phyloP scores from a whole-genome alignment of 2,888 invertebrate species.

The Cantharis rustica region DNA sequence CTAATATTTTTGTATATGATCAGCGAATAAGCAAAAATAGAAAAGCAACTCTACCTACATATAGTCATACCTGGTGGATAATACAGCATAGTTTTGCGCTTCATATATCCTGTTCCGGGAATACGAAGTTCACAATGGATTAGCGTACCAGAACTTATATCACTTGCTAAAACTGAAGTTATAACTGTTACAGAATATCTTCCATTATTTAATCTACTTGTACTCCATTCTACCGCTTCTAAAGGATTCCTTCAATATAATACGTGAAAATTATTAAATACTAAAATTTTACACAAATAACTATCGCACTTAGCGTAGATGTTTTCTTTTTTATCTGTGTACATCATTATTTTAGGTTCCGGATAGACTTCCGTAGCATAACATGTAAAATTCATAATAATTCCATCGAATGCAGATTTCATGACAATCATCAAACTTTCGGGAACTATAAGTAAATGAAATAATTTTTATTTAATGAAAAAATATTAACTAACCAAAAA shows the following conservation, averaged over 20 bases:
- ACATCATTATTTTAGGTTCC: conserved; percentile 53
- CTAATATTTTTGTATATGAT: not conserved
- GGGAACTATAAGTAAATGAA: conserved; percentile 46
- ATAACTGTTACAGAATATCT: conserved; percentile 47
- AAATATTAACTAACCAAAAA: conserved; percentile 62
- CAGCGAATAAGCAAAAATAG: not conserved
- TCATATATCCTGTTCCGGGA: conserved; percentile 54
- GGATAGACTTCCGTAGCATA: conserved; percentile 54
- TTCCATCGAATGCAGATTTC: conserved; percentile 39
- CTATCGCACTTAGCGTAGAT: not conserved
- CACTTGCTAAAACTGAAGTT: conserved; percentile 42
- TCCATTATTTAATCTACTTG: conserved; percentile 45
- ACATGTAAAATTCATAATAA: conserved; percentile 57
- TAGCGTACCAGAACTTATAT: conserved; percentile 48
- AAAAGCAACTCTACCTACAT: not conserved
- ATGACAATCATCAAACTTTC: conserved; percentile 46
- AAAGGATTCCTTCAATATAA: conserved; percentile 33
- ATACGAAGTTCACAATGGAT: conserved; percentile 54
- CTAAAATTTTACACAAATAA: not conserved
- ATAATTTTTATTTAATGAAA: not conserved
- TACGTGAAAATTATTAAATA: not conserved
- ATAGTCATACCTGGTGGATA: conserved; percentile 48
- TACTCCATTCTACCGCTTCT: conserved; percentile 51
- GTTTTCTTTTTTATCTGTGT: conserved; percentile 46
- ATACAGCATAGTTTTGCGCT: conserved; percentile 50